Base-by-base conservation (phyloP, 2,797 vertebrate genomes). In the Leontocebus nigricollis region DNA sequence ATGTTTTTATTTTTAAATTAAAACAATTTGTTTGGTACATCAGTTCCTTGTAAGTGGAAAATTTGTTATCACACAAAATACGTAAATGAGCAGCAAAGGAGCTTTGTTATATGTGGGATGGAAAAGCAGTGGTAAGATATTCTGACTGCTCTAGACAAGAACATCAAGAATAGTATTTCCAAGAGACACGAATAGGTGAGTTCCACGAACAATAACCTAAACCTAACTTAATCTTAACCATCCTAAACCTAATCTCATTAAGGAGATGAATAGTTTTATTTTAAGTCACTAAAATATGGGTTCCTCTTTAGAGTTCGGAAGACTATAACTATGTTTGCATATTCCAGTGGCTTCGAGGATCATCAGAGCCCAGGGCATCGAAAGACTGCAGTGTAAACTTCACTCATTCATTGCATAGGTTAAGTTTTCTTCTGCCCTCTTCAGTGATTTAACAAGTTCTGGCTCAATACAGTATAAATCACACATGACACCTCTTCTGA, bases 401-500 rank as follows among this genome's bases (percentile, higher is more conserved):
- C 61, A 83, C 76, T 76, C 27, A 30, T 55, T 96, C 79, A 73
- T 39, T 84, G 67, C 19, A 70, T 20, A 85, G 6, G 41, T 27
- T 82, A 61, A 88, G 30, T 83, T 97, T 97, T 41, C 89, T 95
- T 76, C 8, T 46, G 41, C 24, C 33, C 73, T 95, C 14, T 41
- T 86, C 79, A 73, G 67, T 94, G 77, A 93, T 75, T 95, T 97
- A 93, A 96, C 19, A 87, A 90, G 76, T 96, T 91, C 83, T 81
- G 72, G 76, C 64, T 95, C 64, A 27, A 52, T 84, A 73, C 30
- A 81, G 44, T 96, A 96, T 97, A 97, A 98, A 98, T 97, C 95
- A 97, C 93, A 87, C 39, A 95, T 91, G 95, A 96, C 92, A 93
- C 80, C 55, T 97, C 94, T 95, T 97, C 76, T 88, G 93, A 92